Evolutionary conservation across 2,113 vertebrate genomes (phyloP).

Genomic region (Gila orcuttii): DNA sequence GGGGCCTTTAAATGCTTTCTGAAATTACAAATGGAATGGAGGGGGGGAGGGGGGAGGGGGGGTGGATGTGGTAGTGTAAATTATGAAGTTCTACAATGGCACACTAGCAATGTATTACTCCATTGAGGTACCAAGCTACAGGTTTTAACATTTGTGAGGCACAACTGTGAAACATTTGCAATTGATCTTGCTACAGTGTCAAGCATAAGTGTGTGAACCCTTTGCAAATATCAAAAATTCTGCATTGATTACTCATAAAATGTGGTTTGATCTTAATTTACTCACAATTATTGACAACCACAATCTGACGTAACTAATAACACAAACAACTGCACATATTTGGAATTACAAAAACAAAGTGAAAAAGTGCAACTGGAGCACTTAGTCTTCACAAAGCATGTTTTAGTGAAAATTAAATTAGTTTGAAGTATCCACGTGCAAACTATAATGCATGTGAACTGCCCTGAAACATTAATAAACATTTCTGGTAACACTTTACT

Average conservation of each 20-base stretch:
- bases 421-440: not conserved
- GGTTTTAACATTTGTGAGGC: not conserved
- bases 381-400: not conserved
- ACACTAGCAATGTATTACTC: not conserved
- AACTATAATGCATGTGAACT: not conserved
- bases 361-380: not conserved
- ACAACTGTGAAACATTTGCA: not conserved
- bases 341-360: not conserved
- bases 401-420: not conserved
- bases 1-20: slow-evolving; percentile 20
- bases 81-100: not conserved
- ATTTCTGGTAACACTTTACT: too few species aligned
- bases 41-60: not conserved
- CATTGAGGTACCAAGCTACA: not conserved
- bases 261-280: not conserved
- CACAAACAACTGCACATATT: too few species aligned
- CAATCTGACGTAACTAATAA: too few species aligned
- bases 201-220: not conserved
- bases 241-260: not conserved
- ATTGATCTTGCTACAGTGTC: not conserved
- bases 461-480: not conserved
- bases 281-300: not conserved
- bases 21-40: slow-evolving; percentile 21
- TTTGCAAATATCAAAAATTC: not conserved
- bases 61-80: slow-evolving; percentile 3